Base-by-base conservation (phyloP, 2,888 invertebrate genomes). In the Calephelis perditalis region DNA sequence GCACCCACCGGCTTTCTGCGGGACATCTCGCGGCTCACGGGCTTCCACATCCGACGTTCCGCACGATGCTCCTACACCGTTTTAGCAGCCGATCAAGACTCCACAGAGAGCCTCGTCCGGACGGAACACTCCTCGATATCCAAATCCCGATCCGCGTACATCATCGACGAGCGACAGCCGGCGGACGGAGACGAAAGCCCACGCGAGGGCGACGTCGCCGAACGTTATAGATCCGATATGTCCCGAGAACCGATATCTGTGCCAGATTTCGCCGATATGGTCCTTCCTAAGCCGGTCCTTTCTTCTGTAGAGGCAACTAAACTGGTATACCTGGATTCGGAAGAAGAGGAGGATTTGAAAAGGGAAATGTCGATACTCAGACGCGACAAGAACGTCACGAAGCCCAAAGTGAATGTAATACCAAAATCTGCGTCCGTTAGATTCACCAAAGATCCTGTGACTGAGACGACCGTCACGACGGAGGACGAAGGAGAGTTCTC, bases 11-110 rank as follows among this genome's bases (percentile, higher is more conserved):
- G 92, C 68, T 91, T 94, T 66, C 87, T 94, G 58, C 91, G 92
- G 56, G 95, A 95, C 79, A 94, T 95, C 65, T 92, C 94, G 37
- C 94, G 94, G 75, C 81, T 95, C n/a, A 94, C 94, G 3, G 92
- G 94, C 70, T 91, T 95, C 71, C 94, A 94, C 78, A 82, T 94
- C 60, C 92, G 94, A 0, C 89, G 94, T 61, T 84, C 93, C 57
- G 93, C 93, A 68, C 93, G 94, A 73, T 94, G 95, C 79, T 94
- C 93, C 69, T 95, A 95, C 81, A 93, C 92, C 63, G 94, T 93
- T 59, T 87, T 95, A 46, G 93, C 69, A 82, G 92, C 75, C 44
- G 92, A 93, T 57, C 90, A 91, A 58, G 94, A 95, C 77, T 93
- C 94, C 73, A 93, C 94, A 54, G 94, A 94, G 73, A 94, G 94